Conservation (phyloP, 2,797 vertebrate species). For the Aplochiton taeniatus region DNA sequence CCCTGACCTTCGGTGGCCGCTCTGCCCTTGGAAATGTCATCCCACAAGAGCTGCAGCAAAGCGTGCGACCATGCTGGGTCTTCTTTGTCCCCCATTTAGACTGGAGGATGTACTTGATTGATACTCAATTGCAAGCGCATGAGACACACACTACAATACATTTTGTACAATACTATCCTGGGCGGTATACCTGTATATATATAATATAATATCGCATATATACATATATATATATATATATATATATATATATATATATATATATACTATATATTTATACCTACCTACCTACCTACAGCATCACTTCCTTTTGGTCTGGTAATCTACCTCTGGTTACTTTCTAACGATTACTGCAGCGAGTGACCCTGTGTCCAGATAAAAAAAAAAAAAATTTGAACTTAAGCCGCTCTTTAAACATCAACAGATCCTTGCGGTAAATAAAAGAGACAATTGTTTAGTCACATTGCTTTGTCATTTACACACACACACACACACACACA, state of each 20-base stretch:
- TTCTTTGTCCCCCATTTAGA: neutral
- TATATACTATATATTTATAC: neutral
- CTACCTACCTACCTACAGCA: conserved; percentile 14
- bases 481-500: conserved; percentile 9
- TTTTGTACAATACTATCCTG: too few species aligned
- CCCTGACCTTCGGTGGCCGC: conserved; percentile 32
- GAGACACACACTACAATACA: too few species aligned
- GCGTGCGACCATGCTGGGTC: conserved; percentile 26
- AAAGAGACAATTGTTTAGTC: conserved; percentile 56
- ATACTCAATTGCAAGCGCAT: too few species aligned
- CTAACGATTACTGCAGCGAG: too few species aligned
- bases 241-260: too few species aligned
- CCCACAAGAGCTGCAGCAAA: conserved; percentile 9
- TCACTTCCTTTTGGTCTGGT: neutral
- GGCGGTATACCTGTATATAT: too few species aligned
- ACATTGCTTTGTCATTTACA: conserved; percentile 33
- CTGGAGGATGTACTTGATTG: conserved; percentile 16
- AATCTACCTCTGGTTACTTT: too few species aligned
- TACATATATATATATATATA: neutral
- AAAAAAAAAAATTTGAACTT: too few species aligned
- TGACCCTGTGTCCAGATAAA: conserved; percentile 26
- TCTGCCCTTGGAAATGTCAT: conserved; percentile 49
- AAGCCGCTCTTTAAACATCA: conserved; percentile 53
- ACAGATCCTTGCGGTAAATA: conserved; percentile 49
- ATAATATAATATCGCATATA: too few species aligned